Conservation (phyloP, 2,797 vertebrate species). For the Urophycis tenuis region DNA sequence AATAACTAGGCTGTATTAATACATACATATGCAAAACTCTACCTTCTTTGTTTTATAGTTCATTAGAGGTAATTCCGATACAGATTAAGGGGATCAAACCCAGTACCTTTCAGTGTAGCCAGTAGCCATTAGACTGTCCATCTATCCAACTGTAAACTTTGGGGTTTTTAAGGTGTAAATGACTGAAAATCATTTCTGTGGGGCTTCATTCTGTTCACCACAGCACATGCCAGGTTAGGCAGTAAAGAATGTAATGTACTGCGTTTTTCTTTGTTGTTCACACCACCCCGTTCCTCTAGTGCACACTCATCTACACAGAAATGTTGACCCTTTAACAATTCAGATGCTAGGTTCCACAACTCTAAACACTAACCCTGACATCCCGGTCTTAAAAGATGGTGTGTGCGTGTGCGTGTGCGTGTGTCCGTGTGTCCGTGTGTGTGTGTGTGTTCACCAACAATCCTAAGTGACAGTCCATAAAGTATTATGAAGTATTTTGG, state of each 20-base stretch:
- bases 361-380: neutral
- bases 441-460: neutral
- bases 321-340: neutral
- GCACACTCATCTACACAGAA: neutral
- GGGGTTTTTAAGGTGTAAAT: neutral
- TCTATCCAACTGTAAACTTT: neutral
- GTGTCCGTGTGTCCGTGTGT: too few relatives aligned
- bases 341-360: neutral
- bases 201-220: neutral
- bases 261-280: conserved; percentile 2
- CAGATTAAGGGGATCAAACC: neutral
- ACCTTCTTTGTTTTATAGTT: neutral
- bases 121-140: neutral
- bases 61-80: neutral
- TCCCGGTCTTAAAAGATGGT: neutral
- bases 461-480: neutral
- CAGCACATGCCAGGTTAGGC: neutral
- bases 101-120: neutral
- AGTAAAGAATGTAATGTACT: neutral
- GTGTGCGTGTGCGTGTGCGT: too few relatives aligned
- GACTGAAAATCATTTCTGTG: neutral
- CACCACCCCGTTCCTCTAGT: neutral
- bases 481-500: too few relatives aligned
- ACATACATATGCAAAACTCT: neutral
- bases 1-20: neutral